Conservation (phyloP, 2,113 vertebrate genomes). For the Bos taurus region ARS-UCD2.0 NC_037329.1:94359001-94359500, state of each 20-base stretch:
- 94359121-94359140: slow-evolving; percentile 20
- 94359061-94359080: not conserved
- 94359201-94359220: not conserved
- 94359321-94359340: slow-evolving; percentile 46
- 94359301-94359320: not conserved
- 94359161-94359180: slow-evolving; percentile 25
- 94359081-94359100: slow-evolving; percentile 11
- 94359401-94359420: slow-evolving; percentile 18
- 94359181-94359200: not conserved
- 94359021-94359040: not conserved
- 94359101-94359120: slow-evolving; percentile 31
- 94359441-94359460: slow-evolving; percentile 32
- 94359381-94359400: slow-evolving; percentile 8
- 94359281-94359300: not conserved
- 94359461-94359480: slow-evolving; percentile 20
- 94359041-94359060: not conserved
- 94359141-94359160: slow-evolving; percentile 5
- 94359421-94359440: slow-evolving; percentile 33
- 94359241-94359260: not conserved
- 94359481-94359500: not conserved
- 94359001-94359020: not conserved
- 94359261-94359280: slow-evolving; percentile 16
- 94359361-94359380: slow-evolving; percentile 14
- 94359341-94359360: slow-evolving; percentile 33
- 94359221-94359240: not conserved